Conservation (phyloP, 2,113 vertebrate genomes). For the Limnothrissa miodon region DNA sequence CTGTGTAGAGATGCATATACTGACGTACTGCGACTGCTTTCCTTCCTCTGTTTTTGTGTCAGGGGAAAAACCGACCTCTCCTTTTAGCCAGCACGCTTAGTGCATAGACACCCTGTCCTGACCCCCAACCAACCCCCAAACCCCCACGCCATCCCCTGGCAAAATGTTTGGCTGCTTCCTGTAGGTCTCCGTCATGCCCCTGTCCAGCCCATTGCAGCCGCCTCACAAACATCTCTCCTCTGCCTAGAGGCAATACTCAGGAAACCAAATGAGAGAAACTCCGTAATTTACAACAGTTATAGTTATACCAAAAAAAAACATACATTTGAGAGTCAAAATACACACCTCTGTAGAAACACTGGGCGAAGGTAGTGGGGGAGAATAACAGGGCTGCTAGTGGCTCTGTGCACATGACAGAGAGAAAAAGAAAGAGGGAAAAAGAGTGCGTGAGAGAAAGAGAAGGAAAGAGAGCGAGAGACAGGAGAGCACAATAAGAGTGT, state of each 20-base stretch:
- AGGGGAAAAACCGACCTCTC: conserved; percentile 33
- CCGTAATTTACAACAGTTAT: conserved; percentile 7
- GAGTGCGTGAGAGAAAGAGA: neutral
- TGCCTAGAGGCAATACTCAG: neutral
- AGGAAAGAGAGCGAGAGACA: neutral
- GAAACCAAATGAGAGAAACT: neutral
- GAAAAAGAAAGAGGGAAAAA: neutral
- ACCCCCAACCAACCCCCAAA: conserved; percentile 40
- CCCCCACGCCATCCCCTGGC: conserved; percentile 65
- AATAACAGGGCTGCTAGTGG: neutral
- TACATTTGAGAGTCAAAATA: conserved; percentile 3
- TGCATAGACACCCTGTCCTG: conserved; percentile 85
- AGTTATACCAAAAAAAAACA: conserved; percentile 14
- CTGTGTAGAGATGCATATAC: conserved; percentile 6
- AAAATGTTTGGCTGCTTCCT: conserved; percentile 31
- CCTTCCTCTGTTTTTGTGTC: neutral
- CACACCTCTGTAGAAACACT: neutral
- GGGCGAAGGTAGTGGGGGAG: neutral
- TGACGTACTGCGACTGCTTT: neutral
- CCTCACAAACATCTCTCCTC: neutral
- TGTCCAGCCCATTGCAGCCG: neutral
- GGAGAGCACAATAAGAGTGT: conserved; percentile 3
- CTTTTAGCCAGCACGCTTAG: conserved; percentile 92
- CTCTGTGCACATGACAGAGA: neutral
- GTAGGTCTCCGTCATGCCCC: neutral